Conservation (phyloP, 2,888 invertebrate species). For the Acrobasis repandana region DNA sequence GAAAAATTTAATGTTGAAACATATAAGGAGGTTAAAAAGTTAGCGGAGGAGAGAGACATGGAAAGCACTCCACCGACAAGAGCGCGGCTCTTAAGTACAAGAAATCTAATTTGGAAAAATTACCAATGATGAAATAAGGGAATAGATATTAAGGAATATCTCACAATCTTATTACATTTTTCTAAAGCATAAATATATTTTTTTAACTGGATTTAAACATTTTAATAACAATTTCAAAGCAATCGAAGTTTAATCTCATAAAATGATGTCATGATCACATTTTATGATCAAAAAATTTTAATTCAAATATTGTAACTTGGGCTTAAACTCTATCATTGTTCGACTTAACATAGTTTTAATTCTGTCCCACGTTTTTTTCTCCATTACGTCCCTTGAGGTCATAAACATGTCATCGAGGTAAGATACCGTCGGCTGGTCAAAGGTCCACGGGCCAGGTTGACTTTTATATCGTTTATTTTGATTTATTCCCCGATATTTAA, state of each 20-base stretch:
- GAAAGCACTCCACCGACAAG: too few relatives aligned
- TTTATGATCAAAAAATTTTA: slow-evolving; percentile 13
- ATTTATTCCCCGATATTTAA: slow-evolving; percentile 22
- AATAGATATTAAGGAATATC: too few relatives aligned
- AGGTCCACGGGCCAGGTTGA: slow-evolving; percentile 13
- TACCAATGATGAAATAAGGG: too few relatives aligned
- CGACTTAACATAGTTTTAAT: slow-evolving; percentile 11
- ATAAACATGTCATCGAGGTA: slow-evolving; percentile 62
- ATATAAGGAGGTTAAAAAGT: too few relatives aligned
- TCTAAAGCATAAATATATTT: too few relatives aligned
- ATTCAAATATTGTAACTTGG: background rate
- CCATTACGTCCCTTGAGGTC: slow-evolving; percentile 32
- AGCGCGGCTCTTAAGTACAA: too few relatives aligned
- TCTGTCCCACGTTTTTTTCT: slow-evolving; percentile 2
- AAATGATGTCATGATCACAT: slow-evolving; percentile 16
- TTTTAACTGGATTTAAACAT: too few relatives aligned
- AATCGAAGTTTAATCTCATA: background rate
- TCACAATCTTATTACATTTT: too few relatives aligned
- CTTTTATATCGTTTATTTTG: slow-evolving; percentile 27
- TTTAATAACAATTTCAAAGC: too few relatives aligned
- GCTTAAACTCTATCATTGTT: background rate
- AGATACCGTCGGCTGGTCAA: slow-evolving; percentile 36
- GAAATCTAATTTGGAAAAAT: too few relatives aligned
- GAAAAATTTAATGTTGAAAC: too few relatives aligned
- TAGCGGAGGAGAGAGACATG: too few relatives aligned